A percentile compares a stretch with the other conserved stretches of the same genome.
Evolutionary conservation across 2,113 vertebrate species (phyloP).

Genomic region (Oncorhynchus nerka): DNA sequence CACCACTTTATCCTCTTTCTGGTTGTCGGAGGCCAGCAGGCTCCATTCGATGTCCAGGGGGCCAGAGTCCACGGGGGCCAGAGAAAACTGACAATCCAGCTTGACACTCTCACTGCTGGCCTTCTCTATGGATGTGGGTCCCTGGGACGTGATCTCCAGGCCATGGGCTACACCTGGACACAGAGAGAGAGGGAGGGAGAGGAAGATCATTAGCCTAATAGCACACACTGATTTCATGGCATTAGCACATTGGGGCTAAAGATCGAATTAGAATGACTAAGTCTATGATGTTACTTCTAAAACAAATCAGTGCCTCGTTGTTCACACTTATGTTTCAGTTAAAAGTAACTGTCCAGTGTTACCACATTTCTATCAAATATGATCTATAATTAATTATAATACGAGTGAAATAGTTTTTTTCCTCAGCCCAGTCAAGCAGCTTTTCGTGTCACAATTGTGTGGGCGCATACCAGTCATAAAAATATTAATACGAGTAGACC

Average conservation of each 20-base stretch:
- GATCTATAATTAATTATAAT: too few species aligned
- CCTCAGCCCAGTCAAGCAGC: too few species aligned
- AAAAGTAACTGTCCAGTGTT: too few species aligned
- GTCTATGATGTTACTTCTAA: background rate
- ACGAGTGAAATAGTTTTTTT: too few species aligned
- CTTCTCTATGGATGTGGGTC: slow-evolving; percentile 56
- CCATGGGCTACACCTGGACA: slow-evolving; percentile 57
- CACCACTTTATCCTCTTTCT: slow-evolving; percentile 76
- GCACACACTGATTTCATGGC: background rate
- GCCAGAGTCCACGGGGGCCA: slow-evolving; percentile 64
- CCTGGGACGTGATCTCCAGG: slow-evolving; percentile 65
- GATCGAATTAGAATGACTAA: too few species aligned
- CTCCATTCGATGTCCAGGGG: slow-evolving; percentile 80
- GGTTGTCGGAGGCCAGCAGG: slow-evolving; percentile 73
- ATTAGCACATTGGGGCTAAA: background rate
- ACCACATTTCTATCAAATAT: too few species aligned
- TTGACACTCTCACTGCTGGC: slow-evolving; percentile 73
- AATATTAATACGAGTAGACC: too few species aligned
- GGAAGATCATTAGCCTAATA: background rate
- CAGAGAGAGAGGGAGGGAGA: background rate
- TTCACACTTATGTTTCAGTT: background rate
- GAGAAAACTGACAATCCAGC: slow-evolving; percentile 70
- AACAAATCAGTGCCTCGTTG: background rate
- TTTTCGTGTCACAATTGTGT: too few species aligned
- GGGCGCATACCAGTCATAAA: too few species aligned